phyloP scores from a whole-genome alignment of 2,888 invertebrate genomes.

The Spicauda simplicius region DNA sequence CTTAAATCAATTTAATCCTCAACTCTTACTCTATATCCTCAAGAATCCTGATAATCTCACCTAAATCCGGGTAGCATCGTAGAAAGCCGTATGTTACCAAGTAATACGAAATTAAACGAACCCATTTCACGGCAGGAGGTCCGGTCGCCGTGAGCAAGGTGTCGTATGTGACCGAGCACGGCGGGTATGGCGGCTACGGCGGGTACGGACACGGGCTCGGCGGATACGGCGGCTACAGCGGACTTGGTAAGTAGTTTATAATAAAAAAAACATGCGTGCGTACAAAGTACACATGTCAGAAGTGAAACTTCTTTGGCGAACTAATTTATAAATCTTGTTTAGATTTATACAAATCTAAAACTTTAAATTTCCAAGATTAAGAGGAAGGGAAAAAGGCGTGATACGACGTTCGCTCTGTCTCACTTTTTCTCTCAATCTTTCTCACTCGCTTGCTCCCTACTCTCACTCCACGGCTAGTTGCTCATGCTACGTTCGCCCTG shows the following conservation, averaged over 20 bases:
- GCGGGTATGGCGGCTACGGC: constrained; percentile 55
- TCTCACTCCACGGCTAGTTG: too few species aligned
- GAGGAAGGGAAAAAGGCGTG: too few species aligned
- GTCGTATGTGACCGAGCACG: constrained; percentile 58
- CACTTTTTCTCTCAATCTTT: too few species aligned
- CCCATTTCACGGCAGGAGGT: constrained; percentile 47
- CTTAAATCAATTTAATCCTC: background rate
- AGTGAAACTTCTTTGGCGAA: too few species aligned
- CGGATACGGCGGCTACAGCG: constrained; percentile 55
- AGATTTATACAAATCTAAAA: too few species aligned
- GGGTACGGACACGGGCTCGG: constrained; percentile 54
- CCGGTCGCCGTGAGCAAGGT: constrained; percentile 66
- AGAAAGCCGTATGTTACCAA: constrained; percentile 11
- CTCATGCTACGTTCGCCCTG: too few species aligned
- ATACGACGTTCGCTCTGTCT: too few species aligned
- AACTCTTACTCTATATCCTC: background rate
- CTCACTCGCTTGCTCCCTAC: too few species aligned
- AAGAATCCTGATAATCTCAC: background rate
- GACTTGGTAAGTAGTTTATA: constrained; percentile 19
- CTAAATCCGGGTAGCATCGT: constrained; percentile 3
- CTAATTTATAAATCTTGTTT: too few species aligned
- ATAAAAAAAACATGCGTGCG: too few species aligned
- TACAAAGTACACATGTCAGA: too few species aligned
- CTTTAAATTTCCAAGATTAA: too few species aligned
- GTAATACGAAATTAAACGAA: constrained; percentile 25